Evolutionary conservation across 2,888 invertebrate species (phyloP), one percentile per base, ranked within the genome.

Genomic region (Cyclophora albipunctata): DNA sequence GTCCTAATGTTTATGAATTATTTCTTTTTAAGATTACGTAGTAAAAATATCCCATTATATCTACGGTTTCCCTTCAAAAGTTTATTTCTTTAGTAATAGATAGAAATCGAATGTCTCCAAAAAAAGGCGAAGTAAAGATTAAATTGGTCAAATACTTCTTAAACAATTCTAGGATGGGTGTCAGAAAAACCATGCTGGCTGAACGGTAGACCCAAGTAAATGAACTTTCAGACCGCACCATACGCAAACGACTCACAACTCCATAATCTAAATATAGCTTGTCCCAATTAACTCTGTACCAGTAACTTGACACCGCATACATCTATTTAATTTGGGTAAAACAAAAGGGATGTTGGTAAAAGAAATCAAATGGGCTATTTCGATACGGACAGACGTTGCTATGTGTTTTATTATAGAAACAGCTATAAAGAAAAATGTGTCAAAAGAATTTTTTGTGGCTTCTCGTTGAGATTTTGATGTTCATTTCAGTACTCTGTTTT

Each of bases 241-340:
- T 37, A 5, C 37, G 37, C 37, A 5, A 5, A 5, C 37, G 37
- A 4, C 4, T 5, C 37, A 5, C 37, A 73, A 75, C 67, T 73
- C 65, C 68, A 66, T 69, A 63, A 64, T 67, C 75, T 75, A 77
- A 69, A 70, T 73, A 71, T 75, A 78, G 46, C 53, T 52, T 65
- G 78, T 49, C 62, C 78, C 68, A 74, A 78, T 78, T 77, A 70
- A 46, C 56, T 55, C 56, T 63, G 64, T 62, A 59, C 59, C 58
- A 60, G 80, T 71, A 80, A 80, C 64, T 49, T 57, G 76, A 79
- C 69, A 75, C 78, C 64, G 4, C 4, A 37, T 69, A 64, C 63
- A 63, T 66, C 57, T 67, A 71, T 73, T 69, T 64, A 68, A 65
- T 49, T 47, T 33, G 37, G 44, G 45, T 48, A 58, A 54, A 55